Conservation (phyloP, 2,113 vertebrate species). For the Lethenteron camtschaticum region DNA sequence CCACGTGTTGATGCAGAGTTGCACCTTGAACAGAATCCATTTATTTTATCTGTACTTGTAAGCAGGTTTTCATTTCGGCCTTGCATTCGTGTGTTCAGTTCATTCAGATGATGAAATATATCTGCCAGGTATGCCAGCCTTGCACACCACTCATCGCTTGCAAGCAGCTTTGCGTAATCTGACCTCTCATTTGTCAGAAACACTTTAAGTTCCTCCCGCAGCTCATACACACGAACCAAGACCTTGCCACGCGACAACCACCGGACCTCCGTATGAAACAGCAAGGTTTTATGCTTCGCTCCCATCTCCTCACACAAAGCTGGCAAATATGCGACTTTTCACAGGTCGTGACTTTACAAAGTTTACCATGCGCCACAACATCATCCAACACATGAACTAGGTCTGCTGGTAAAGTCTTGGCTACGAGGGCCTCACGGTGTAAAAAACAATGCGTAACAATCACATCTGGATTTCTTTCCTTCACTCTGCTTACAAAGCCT, state of each 20-base stretch:
- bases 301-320: too few species aligned
- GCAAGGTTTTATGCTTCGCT: too few species aligned
- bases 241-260: too few species aligned
- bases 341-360: slow-evolving; percentile 2
- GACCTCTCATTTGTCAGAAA: neutral
- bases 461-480: too few species aligned
- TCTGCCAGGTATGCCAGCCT: slow-evolving; percentile 10
- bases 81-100: slow-evolving; percentile 12
- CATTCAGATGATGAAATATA: slow-evolving; percentile 11
- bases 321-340: too few species aligned
- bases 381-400: slow-evolving; percentile 7
- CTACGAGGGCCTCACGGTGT: slow-evolving; percentile 3
- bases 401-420: neutral
- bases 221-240: too few species aligned
- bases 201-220: too few species aligned
- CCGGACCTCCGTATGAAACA: too few species aligned
- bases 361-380: slow-evolving; percentile 7
- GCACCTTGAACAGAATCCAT: slow-evolving; percentile 12
- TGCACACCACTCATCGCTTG: slow-evolving; percentile 7
- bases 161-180: neutral
- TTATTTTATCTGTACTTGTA: slow-evolving; percentile 12
- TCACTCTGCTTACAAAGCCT: too few species aligned
- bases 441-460: too few species aligned
- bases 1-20: slow-evolving; percentile 11
- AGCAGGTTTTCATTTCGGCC: slow-evolving; percentile 12